Base-by-base conservation (phyloP, 2,113 vertebrate genomes). In the Psilopsiagon aurifrons region DNA sequence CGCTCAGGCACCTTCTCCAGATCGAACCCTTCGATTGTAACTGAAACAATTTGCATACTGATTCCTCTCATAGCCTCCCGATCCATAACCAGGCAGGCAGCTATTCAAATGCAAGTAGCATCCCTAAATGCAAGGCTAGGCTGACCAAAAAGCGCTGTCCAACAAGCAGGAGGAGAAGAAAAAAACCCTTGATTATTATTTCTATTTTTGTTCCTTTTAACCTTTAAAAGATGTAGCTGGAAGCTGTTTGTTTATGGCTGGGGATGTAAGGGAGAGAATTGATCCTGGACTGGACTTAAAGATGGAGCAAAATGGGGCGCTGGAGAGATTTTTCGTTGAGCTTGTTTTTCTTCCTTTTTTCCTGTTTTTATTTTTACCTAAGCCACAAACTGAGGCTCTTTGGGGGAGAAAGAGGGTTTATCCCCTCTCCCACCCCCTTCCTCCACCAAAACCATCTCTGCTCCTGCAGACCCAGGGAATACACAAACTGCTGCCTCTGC, bases 21-120 rank as follows among this genome's bases (percentile, higher is more conserved):
- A 99, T 99, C 99, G 99, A 99, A 99, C 98, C 98, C 98, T 99
- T 99, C 99, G 99, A 99, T 99, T 99, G 99, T 98, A 98, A 99
- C 98, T 98, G 99, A 99, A 98, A 98, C 98, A 98, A 99, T 99
- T 99, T 99, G 99, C 99, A 99, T 99, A 99, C 98, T 99, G 99
- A 99, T 99, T 99, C 98, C 98, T 99, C 99, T 98, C 98, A 98
- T 98, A 98, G 98, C 98, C 97, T 98, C 96, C 98, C 97, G 98
- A 99, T 99, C 98, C 98, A 98, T 99, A 99, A 98, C 98, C 97
- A 98, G 98, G 98, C 98, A 98, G 98, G 98, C 98, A 98, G 98
- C 98, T 98, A 99, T 99, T 99, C 98, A 99, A 99, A 99, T 99
- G 98, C 99, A 98, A 97, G 98, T 97, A 98, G 98, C 98, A 98